Evolutionary conservation across 2,113 vertebrate genomes (phyloP).

Genomic region (Xenopus laevis): DNA sequence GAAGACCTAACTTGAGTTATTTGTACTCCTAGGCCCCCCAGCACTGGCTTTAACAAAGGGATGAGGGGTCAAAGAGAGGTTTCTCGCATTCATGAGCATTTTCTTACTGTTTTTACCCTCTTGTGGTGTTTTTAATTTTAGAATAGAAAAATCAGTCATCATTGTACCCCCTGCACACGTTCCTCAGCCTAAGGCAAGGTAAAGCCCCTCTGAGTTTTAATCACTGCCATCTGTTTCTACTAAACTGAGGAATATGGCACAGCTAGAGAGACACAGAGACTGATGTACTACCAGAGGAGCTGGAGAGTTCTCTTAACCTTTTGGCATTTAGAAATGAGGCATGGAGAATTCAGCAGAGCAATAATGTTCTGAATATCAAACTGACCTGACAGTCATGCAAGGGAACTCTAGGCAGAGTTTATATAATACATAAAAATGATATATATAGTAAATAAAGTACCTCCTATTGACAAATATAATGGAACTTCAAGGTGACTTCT

Average conservation of each 20-base stretch:
- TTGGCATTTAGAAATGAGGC: not conserved
- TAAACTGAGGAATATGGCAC: conserved; percentile 8
- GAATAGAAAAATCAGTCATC: not conserved
- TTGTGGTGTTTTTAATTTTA: not conserved
- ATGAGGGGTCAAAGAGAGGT: not conserved
- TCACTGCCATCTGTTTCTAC: conserved; percentile 37
- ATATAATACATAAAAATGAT: too few relatives aligned
- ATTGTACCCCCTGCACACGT: conserved; percentile 18
- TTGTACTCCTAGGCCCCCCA: too few relatives aligned
- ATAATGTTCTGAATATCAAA: not conserved
- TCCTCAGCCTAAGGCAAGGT: conserved; percentile 15
- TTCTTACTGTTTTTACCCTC: not conserved
- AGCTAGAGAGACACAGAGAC: conserved; percentile 14
- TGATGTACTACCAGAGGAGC: conserved; percentile 10
- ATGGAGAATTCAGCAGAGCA: not conserved
- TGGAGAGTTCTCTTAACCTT: conserved; percentile 17
- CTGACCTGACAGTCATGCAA: too few relatives aligned
- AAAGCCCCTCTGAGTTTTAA: conserved; percentile 29
- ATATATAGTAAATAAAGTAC: too few relatives aligned
- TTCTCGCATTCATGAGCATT: not conserved
- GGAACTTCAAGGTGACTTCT: too few relatives aligned
- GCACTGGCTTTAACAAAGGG: not conserved
- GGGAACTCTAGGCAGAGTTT: too few relatives aligned
- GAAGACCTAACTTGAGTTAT: too few relatives aligned
- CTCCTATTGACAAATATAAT: too few relatives aligned